Conservation (phyloP, 1,140 invertebrate species). For the Sipha flava region DNA sequence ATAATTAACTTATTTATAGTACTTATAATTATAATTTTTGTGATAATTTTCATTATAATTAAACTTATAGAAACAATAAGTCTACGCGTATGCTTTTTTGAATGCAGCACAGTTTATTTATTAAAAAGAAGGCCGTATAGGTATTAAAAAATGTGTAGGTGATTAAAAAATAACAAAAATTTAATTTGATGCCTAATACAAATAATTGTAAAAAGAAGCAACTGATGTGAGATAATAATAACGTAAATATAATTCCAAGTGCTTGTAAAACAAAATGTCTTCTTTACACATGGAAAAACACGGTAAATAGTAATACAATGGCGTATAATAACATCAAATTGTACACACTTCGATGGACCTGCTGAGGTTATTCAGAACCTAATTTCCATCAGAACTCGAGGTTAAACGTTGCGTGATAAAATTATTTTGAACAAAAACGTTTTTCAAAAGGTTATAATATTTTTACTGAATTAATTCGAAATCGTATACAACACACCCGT, state of each 20-base stretch:
- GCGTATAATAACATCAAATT: background rate
- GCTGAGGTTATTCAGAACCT: background rate
- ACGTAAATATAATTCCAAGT: background rate
- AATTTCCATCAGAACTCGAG: background rate
- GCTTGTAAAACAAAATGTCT: background rate
- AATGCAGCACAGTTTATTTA: background rate
- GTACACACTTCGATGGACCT: background rate
- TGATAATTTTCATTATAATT: background rate
- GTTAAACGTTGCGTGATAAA: background rate
- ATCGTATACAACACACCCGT: no score
- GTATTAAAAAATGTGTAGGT: no score
- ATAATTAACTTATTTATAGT: no score
- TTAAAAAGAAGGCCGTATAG: no score
- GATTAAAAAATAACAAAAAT: background rate
- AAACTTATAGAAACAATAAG: background rate
- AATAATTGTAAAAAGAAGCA: background rate
- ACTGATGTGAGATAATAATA: slow-evolving; percentile 1
- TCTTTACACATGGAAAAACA: background rate
- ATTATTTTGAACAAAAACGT: background rate
- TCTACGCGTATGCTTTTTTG: background rate
- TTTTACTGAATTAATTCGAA: no score
- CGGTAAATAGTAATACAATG: background rate
- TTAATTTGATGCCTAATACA: background rate
- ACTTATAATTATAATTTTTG: background rate
- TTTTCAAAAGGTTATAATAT: background rate